These are phyloP conservation scores for Lophotis ruficrista DNA, from an alignment of 2,113 vertebrate genomes.

Conservation along the genomic window DNA sequence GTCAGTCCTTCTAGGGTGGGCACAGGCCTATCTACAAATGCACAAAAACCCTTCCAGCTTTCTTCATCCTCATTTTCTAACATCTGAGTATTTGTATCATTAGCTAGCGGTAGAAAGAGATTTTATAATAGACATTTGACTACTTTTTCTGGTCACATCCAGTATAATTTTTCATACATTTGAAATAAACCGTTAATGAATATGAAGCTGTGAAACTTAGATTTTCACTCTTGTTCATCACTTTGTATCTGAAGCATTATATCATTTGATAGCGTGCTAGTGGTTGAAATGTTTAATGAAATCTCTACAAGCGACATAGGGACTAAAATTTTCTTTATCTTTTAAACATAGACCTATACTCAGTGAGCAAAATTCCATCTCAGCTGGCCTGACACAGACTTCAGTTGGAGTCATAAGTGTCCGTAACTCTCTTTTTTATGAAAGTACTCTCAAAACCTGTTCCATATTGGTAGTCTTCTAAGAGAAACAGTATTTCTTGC, in stretches of 20 bases:
- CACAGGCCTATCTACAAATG: background rate
- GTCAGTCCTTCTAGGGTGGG: background rate
- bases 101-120: background rate
- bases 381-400: background rate
- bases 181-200: background rate
- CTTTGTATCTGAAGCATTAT: background rate
- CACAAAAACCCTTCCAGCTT: background rate
- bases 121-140: background rate
- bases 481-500: background rate
- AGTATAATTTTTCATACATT: background rate
- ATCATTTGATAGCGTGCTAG: background rate
- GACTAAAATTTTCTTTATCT: background rate
- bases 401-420: background rate
- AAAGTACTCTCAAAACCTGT: background rate
- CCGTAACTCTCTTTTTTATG: background rate
- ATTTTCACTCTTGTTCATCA: background rate
- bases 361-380: background rate
- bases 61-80: background rate
- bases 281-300: background rate
- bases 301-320: background rate
- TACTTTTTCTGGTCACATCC: background rate
- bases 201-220: background rate
- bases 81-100: background rate
- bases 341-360: background rate
- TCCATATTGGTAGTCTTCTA: background rate